Base-by-base conservation (phyloP, 2,113 vertebrate species). In the Silurus asotus region DNA sequence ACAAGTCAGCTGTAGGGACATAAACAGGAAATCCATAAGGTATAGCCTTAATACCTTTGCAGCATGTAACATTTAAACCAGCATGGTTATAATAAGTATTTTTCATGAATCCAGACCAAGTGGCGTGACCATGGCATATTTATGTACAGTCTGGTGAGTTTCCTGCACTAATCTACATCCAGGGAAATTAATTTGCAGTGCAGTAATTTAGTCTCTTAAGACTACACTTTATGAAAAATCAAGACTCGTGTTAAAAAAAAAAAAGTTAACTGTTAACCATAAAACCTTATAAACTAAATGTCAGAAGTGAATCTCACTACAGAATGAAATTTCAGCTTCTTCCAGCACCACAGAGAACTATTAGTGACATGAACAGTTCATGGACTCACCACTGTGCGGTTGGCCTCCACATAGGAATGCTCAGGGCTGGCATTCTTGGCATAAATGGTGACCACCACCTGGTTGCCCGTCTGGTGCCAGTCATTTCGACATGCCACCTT, bases 401-500 rank as follows among this genome's bases (percentile, higher is more conserved):
- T 99, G 77, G 96, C 96, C 81, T 96, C 96, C 58, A 99, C 92
- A 0, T 89, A 93, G 88, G 94, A 95, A 15, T 95, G 90, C 0
- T 96, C 86, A 0, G 97, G 96, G 85, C 95, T 92, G 20, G 97
- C 89, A 51, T 94, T 97, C 91, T 96, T 98, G 92, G 96, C 96
- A 14, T 99, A 99, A 86, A 99, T 87, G 0, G 97, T 98, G 61
- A 99, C 89, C 48, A 97, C 96, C 5, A 99, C 94, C 45, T 93
- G 94, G 28, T 91, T 95, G 84, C 94, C 93, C 8, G 97, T 99
- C 89, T 99, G 98, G 89, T 99, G 96, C 98, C 98, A 99, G 89
- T 99, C 98, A 48, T 97, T 92, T 78, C 97, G 95, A 91, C 98
- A 99, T 19, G 95, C 95, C 83, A 96, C 96, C 0, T 93, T 94